These are phyloP conservation scores for Hyles lineata DNA, from an alignment of 2,888 invertebrate species.

Conservation along the genomic window DNA sequence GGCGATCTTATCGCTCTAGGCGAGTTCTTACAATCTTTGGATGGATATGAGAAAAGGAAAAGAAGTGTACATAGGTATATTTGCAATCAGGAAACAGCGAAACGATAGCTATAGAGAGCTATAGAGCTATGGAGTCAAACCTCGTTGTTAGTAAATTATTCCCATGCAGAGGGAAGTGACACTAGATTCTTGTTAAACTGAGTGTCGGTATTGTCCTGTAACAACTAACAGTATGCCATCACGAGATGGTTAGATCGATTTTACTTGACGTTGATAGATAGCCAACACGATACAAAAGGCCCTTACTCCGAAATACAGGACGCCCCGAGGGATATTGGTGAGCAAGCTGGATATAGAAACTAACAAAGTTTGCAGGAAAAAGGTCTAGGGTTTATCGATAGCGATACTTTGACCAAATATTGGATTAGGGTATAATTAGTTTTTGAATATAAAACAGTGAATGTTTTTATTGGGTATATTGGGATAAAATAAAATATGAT, in stretches of 20 bases:
- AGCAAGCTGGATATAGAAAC: background rate
- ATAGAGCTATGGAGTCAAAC: too few relatives aligned
- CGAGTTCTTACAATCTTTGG: too few relatives aligned
- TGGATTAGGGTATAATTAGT: background rate
- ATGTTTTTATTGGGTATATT: background rate
- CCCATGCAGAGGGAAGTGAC: too few relatives aligned
- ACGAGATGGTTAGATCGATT: slow-evolving; percentile 5
- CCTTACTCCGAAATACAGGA: background rate
- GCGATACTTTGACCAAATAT: too few relatives aligned
- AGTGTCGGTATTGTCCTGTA: background rate
- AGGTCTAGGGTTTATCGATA: background rate
- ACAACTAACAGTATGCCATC: slow-evolving; percentile 6
- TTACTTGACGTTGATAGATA: slow-evolving; percentile 9
- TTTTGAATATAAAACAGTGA: background rate
- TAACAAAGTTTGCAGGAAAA: background rate
- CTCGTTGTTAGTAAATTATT: too few relatives aligned
- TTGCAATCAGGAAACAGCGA: too few relatives aligned
- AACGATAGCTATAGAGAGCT: too few relatives aligned
- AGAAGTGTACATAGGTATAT: too few relatives aligned
- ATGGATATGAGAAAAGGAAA: too few relatives aligned
- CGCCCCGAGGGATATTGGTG: slow-evolving; percentile 3
- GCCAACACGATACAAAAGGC: background rate
- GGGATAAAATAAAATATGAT: background rate
- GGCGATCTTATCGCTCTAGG: too few relatives aligned
- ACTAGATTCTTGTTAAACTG: background rate